Base-by-base conservation (phyloP, 2,888 invertebrate genomes). In the Keiferia lycopersicella region DNA sequence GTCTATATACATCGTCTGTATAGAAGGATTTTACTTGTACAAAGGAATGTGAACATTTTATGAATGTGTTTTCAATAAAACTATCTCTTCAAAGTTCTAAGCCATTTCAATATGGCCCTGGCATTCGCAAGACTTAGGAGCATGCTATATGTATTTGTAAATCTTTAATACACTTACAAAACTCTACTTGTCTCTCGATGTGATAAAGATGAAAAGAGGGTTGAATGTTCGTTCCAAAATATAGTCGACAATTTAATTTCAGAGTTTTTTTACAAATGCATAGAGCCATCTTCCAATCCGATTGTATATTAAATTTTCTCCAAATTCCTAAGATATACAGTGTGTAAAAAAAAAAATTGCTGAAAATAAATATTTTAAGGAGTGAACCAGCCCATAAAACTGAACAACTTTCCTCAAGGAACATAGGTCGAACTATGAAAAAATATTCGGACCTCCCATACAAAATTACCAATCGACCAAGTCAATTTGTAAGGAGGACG, bases 11-110 rank as follows among this genome's bases (percentile, higher is more conserved):
- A 53, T 53, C 41, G n/a, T 59, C n/a, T 59, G 38, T 41, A 59
- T 59, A 41, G 30, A 34, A 38, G 16, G 30, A 57, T 58, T 58
- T 39, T 12, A 38, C 38, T 59, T 59, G 39, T 59, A 38, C 11
- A 38, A 18, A 59, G 39, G 26, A 38, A 7, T 39, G 22, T 56
- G 30, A 53, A 53, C 12, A 26, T 53, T 4, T 20, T 53, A 14
- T 53, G 12, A 53, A 53, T 16, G 22, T 22, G 22, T 53, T 53
- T 20, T 26, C 22, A 14, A 53, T 22, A 2, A 22, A 26, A 22
- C 22, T 22, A 1, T 53, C 20, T 22, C 11, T 50, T 20, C 1
- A 14, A 14, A 53, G 26, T 45, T 45, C n/a, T 45, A 45, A 45
- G 45, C 45, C 16, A 16, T 7, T 45, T 8, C 45, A 45, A 45